phyloP scores from a whole-genome alignment of 1,140 invertebrate genomes.

The Eueides isabella region DNA sequence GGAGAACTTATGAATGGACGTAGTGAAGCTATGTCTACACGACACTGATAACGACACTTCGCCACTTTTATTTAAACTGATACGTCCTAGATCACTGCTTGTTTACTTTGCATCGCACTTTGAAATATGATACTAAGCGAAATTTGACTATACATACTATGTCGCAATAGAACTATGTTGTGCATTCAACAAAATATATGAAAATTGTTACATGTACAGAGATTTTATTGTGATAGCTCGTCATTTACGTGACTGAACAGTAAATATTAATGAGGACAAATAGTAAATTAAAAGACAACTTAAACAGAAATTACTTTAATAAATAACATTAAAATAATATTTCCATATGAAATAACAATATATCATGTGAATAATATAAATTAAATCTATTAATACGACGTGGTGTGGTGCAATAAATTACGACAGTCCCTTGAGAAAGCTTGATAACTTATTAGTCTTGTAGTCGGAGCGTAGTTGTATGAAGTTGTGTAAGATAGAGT shows the following conservation, averaged over 20 bases:
- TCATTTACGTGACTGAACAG: constrained; percentile 13
- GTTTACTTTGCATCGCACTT: constrained; percentile 11
- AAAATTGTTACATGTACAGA: constrained; percentile 12
- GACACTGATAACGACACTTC: constrained; percentile 71
- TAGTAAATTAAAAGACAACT: constrained; percentile 18
- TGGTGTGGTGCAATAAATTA: constrained; percentile 45
- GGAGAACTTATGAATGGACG: constrained; percentile 77
- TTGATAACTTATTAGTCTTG: constrained; percentile 91
- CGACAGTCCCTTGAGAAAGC: constrained; percentile 84
- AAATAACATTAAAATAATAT: constrained; percentile 33
- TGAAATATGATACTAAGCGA: constrained; percentile 10
- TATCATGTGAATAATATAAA: constrained; percentile 32
- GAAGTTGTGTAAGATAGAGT: constrained; percentile 93
- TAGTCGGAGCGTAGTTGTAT: constrained; percentile 96
- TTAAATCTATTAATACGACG: constrained; percentile 31
- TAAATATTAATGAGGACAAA: constrained; percentile 13
- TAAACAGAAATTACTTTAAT: constrained; percentile 31
- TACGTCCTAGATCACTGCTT: constrained; percentile 38
- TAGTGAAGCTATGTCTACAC: constrained; percentile 68
- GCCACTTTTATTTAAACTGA: constrained; percentile 45
- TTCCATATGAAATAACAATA: constrained; percentile 27
- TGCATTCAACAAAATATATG: not conserved
- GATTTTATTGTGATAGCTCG: constrained; percentile 13
- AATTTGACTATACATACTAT: constrained; percentile 24
- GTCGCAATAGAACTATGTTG: constrained; percentile 19